A percentile compares a stretch with the other conserved stretches of the same genome.
Conservation (phyloP, 1,140 invertebrate genomes). For the Drosophila funebris region DNA sequence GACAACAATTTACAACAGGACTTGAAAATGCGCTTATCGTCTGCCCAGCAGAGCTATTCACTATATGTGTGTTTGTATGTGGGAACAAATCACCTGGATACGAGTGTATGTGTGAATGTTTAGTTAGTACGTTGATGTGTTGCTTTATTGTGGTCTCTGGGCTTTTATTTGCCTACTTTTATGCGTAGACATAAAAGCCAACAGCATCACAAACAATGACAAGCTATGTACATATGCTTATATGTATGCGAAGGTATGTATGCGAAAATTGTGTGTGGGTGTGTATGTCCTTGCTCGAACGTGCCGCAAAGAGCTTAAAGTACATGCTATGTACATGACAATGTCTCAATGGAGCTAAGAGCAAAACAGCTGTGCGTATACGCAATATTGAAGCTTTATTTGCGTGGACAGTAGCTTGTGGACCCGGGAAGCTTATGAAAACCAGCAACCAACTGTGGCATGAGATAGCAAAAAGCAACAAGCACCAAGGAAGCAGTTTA, state of each 20-base stretch:
- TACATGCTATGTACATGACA: slow-evolving; percentile 63
- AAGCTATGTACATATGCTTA: neutral
- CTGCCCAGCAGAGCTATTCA: slow-evolving; percentile 12
- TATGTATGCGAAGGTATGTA: slow-evolving; percentile 1
- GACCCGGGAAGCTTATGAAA: slow-evolving; percentile 8
- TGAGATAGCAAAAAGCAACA: slow-evolving; percentile 13
- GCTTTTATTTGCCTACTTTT: slow-evolving; percentile 75
- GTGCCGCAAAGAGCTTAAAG: slow-evolving; percentile 64
- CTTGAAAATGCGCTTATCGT: slow-evolving; percentile 64
- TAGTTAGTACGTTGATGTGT: slow-evolving; percentile 39
- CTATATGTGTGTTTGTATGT: slow-evolving; percentile 1
- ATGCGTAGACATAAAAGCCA: slow-evolving; percentile 65
- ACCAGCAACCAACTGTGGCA: slow-evolving; percentile 1
- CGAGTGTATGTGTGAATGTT: neutral
- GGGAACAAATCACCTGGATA: slow-evolving; percentile 11
- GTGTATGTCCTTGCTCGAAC: slow-evolving; percentile 40
- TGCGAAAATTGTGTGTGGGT: slow-evolving; percentile 9
- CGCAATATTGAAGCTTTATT: slow-evolving; percentile 42
- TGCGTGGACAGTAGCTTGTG: neutral
- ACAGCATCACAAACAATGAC: slow-evolving; percentile 9
- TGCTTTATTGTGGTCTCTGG: slow-evolving; percentile 72
- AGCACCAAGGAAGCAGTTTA: slow-evolving; percentile 51
- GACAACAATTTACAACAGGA: slow-evolving; percentile 42
- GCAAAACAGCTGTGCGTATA: slow-evolving; percentile 52
- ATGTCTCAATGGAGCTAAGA: slow-evolving; percentile 58